Conservation (phyloP, 2,113 vertebrate species). For the Euleptes europaea region DNA sequence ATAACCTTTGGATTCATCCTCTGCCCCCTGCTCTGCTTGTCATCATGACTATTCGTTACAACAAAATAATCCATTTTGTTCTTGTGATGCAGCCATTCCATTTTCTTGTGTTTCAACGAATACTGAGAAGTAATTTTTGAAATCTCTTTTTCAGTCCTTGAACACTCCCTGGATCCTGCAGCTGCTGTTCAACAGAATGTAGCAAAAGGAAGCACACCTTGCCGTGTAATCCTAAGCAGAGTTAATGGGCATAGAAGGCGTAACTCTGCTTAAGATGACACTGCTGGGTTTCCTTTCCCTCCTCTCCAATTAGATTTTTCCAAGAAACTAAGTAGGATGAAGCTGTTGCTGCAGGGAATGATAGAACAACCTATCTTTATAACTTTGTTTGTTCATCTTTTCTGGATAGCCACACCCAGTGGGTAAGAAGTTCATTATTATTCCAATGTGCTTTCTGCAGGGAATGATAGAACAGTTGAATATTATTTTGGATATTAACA, state of each 20-base stretch:
- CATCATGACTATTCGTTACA: too few species aligned
- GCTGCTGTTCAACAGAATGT: background rate
- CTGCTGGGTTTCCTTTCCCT: background rate
- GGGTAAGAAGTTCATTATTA: background rate
- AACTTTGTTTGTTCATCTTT: background rate
- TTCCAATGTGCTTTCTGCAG: background rate
- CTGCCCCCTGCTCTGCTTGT: too few species aligned
- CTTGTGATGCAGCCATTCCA: background rate
- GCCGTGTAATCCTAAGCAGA: too few species aligned
- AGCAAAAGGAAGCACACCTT: too few species aligned
- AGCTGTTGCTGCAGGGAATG: background rate
- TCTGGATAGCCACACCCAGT: background rate
- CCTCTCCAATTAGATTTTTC: background rate
- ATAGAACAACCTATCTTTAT: slow-evolving; percentile 8
- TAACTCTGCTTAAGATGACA: too few species aligned
- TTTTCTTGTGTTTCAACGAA: background rate
- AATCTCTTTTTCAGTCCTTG: background rate
- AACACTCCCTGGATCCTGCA: background rate
- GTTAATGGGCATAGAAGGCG: too few species aligned
- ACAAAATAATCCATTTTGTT: too few species aligned
- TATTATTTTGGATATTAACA: background rate
- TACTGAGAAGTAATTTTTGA: background rate
- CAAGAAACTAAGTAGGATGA: too few species aligned
- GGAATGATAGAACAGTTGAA: background rate
- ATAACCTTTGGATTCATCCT: too few species aligned